Percentiles rank a stretch among this genome's conserved stretches.
These are phyloP conservation scores for Glyptemys insculpta DNA, from an alignment of 2,797 vertebrate genomes.

Conservation along the genomic window DNA sequence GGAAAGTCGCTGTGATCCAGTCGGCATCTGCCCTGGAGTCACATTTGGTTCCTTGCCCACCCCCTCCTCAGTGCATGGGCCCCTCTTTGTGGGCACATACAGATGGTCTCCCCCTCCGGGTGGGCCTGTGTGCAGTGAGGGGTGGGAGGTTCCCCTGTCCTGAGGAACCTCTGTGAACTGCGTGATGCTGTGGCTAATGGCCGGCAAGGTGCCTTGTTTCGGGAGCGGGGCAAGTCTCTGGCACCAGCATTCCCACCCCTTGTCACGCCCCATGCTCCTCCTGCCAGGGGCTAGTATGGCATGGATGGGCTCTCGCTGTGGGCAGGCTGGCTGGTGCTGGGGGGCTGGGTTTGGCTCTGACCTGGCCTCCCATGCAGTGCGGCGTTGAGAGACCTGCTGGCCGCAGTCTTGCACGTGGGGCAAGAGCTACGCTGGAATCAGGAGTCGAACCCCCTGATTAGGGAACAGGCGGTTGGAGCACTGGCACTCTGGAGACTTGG, in stretches of 20 bases:
- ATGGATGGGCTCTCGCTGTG: not conserved
- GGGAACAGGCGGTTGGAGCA: no score
- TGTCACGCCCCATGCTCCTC: not conserved
- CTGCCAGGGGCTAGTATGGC: accelerated
- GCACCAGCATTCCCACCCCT: not conserved
- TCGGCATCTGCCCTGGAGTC: not conserved
- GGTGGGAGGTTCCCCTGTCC: not conserved
- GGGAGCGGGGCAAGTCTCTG: not conserved
- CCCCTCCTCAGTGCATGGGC: not conserved
- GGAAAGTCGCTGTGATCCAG: not conserved
- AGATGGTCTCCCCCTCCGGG: not conserved
- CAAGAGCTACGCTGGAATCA: not conserved
- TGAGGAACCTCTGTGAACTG: not conserved
- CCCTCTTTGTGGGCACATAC: not conserved
- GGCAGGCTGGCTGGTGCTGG: not conserved
- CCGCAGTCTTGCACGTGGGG: no score
- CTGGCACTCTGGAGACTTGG: not conserved
- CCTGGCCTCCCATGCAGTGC: not conserved
- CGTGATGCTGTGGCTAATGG: not conserved
- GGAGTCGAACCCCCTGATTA: no score
- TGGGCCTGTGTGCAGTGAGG: not conserved
- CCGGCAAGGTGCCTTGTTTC: not conserved
- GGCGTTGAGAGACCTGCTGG: no score
- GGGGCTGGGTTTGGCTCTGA: not conserved
- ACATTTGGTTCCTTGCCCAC: not conserved